Evolutionary conservation across 2,113 vertebrate species (phyloP).

Genomic region (Cromileptes altivelis): DNA sequence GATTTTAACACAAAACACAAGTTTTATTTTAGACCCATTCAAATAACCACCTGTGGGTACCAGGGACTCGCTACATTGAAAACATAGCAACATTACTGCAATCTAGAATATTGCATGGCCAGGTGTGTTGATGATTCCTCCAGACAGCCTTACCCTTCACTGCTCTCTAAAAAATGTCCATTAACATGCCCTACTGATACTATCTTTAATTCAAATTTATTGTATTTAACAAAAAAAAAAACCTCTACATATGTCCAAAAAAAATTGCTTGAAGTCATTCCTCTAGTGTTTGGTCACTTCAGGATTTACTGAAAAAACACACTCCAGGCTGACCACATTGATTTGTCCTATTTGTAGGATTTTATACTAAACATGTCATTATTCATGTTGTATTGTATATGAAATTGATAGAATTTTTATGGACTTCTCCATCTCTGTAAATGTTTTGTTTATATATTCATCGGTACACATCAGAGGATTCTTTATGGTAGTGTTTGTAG

Average conservation of each 20-base stretch:
- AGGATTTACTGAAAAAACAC: neutral
- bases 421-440: neutral
- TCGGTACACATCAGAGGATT: neutral
- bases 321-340: neutral
- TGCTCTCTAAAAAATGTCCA: too few species aligned
- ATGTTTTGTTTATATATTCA: neutral
- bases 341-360: neutral
- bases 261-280: neutral
- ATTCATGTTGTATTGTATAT: slow-evolving; percentile 2
- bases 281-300: neutral
- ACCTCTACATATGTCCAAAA: too few species aligned
- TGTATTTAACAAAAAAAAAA: too few species aligned
- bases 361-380: neutral
- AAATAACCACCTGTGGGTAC: too few species aligned
- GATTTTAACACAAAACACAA: too few species aligned
- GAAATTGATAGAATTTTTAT: neutral
- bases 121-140: neutral
- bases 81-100: too few species aligned
- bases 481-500: neutral
- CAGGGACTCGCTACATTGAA: too few species aligned
- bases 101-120: neutral
- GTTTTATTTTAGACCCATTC: too few species aligned
- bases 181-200: neutral
- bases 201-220: too few species aligned
- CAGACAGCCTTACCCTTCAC: neutral